Base-by-base conservation (phyloP, 2,113 vertebrate genomes). In the Hippocampus abdominalis region DNA sequence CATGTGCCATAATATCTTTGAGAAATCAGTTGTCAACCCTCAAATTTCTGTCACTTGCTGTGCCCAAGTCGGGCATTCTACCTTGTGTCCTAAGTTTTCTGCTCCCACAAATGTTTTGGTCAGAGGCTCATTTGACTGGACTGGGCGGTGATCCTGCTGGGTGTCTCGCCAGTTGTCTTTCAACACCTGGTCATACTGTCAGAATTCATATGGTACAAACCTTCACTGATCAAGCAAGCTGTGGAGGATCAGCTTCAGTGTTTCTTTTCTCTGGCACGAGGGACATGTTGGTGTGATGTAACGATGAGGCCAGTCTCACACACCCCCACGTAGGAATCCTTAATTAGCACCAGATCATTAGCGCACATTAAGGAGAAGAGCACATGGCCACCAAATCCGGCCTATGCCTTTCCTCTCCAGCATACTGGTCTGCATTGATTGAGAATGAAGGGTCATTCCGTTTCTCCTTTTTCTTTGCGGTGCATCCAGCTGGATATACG, bases 341-440 rank as follows among this genome's bases (percentile, higher is more conserved):
- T 60, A 60, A 60, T 60, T 60, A 32, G 57, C 57, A 57, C 10
- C 54, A 60, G 27, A 29, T 60, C 57, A 60, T 60, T 60, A 60
- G 57, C 27, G 57, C 15, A 60, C 29, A 32, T 60, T 32, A 60
- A 60, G 57, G 57, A 60, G 57, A 60, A 60, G 27, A 8, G 57
- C 57, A 32, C 57, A 60, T 60, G 57, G 27, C 57, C 29, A 60
- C 57, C 57, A 32, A 16, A 27, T 32, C 57, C 57, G 57, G 57
- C 27, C 6, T 2, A 15, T 18, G 13, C 23, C 23, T 59, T 59
- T 59, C 25, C 29, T 60, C 27, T 32, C 57, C 15, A 7, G 2
- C 27, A 60, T 60, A 18, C 13, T 29, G 29, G 25, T 13, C 57
- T 32, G 57, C 7, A 18, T 18, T 60, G 15, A 60, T 6, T 29